Base-by-base conservation (phyloP, 2,888 invertebrate species). In the Microplitis manilae region DNA sequence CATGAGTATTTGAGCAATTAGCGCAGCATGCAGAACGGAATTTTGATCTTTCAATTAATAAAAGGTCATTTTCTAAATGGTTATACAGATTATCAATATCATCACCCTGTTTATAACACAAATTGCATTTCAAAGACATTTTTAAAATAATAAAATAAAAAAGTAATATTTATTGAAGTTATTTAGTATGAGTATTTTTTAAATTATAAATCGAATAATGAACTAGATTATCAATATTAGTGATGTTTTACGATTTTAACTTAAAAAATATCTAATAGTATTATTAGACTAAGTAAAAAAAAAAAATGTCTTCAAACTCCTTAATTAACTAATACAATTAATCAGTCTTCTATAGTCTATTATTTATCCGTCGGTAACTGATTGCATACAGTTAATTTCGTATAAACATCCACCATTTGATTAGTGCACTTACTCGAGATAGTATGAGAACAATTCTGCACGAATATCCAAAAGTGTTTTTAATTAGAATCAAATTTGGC, bases 401-500 rank as follows among this genome's bases (percentile, higher is more conserved):
- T 50, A 9, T 50, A 6, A 50, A 50, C 7, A 7, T 50, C 50
- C 4, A 50, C 9, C 6, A 50, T 50, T 8, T 50, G 6, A 67
- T 59, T 76, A 7, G 74, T 70, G 13, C 68, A 41, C 9, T 68
- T 61, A 68, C 77, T 67, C 8, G 67, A 9, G 15, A 78, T 75
- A 7, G 62, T 41, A 70, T 20, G 68, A 68, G 60, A 75, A 9
- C 17, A n/a, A 20, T 1, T 20, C 15, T 75, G 78, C 1, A 78
- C 15, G 30, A 67, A 75, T 13, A 20, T 38, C 9, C 68, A 72
- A 9, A 71, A 75, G 39, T 39, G 68, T 60, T 60, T 72, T 6
- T 75, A 71, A n/a, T 75, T 68, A 0, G 8, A 1, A 17, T 78
- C 71, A 20, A 78, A 78, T 5, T 78, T 13, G 6, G 62, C 50